Conservation (phyloP, 2,113 vertebrate genomes). For the Crotophaga sulcirostris region DNA sequence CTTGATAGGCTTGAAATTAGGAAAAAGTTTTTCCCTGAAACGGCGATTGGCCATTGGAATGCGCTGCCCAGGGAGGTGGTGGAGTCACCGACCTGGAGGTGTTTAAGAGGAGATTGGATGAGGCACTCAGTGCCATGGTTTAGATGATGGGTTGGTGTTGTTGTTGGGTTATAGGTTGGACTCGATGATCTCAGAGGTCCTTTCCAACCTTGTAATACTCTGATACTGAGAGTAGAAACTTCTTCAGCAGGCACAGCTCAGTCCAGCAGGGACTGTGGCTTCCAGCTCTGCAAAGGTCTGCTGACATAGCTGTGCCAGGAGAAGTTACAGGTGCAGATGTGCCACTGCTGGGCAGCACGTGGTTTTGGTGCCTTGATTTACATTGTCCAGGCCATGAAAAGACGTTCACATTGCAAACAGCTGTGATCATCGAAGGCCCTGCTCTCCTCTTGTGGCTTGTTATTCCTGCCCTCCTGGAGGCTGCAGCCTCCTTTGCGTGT, state of each 20-base stretch:
- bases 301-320: not conserved
- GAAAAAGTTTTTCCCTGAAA: no score
- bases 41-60: no score
- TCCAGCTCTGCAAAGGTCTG: not conserved
- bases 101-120: no score
- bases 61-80: no score
- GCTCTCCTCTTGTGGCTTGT: not conserved
- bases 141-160: no score
- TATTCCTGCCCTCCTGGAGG: not conserved
- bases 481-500: not conserved
- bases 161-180: no score
- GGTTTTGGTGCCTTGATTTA: not conserved
- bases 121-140: no score
- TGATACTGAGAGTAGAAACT: not conserved
- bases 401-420: not conserved
- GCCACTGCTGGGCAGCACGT: not conserved
- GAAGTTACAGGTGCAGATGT: not conserved
- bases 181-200: no score
- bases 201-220: no score
- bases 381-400: not conserved
- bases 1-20: no score
- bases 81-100: no score
- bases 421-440: not conserved
- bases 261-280: not conserved
- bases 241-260: not conserved